phyloP scores from a whole-genome alignment of 1,140 invertebrate genomes.

The Ditylenchus dipsaci region DNA sequence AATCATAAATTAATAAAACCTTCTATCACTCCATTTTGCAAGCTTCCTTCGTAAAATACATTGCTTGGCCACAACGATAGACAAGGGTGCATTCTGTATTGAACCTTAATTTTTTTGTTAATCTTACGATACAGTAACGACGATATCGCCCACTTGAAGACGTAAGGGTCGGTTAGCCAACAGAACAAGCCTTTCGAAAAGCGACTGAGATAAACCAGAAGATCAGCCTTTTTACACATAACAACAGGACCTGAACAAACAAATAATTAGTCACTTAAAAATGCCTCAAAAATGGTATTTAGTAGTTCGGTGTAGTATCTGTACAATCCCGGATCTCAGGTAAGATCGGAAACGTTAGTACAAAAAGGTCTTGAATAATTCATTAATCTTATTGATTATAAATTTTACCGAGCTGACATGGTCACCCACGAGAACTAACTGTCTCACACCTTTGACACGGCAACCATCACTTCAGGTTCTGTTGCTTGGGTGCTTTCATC shows the following conservation, averaged over 20 bases:
- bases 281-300: too few species aligned
- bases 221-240: conserved; percentile 98
- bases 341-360: too few species aligned
- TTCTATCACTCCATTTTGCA: conserved; percentile 95
- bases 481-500: conserved; percentile 94
- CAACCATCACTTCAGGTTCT: conserved; percentile 96
- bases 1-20: too few species aligned
- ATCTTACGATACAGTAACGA: too few species aligned
- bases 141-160: conserved; percentile 62
- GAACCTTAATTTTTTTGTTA: conserved; percentile 64
- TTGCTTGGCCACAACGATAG: conserved; percentile 95
- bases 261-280: too few species aligned
- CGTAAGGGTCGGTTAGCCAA: conserved; percentile 89
- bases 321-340: too few species aligned
- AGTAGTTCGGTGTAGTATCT: too few species aligned
- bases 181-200: conserved; percentile 94
- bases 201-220: conserved; percentile 89
- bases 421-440: conserved; percentile 92
- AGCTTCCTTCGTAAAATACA: conserved; percentile 96
- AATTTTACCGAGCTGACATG: conserved; percentile 97
- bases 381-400: too few species aligned
- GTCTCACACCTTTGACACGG: conserved; percentile 94
- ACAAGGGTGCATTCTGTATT: conserved; percentile 95
- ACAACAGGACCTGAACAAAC: too few species aligned
- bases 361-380: too few species aligned